A percentile compares a stretch with the other conserved stretches of the same genome.
Evolutionary conservation across 2,888 invertebrate species (phyloP).

Genomic region (Drosophila aldrichi): DNA sequence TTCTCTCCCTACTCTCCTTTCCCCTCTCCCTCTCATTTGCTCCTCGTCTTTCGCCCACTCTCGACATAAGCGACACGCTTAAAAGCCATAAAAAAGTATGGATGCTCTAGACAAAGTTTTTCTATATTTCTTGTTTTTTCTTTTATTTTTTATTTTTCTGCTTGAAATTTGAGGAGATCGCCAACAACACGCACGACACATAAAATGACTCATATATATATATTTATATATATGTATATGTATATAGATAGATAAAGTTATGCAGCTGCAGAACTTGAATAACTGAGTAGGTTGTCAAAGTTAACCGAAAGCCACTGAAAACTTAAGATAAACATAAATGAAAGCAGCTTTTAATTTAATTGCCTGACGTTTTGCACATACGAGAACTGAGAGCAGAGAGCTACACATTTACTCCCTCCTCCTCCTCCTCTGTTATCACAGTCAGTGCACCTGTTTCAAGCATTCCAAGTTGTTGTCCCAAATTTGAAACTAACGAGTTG

Average conservation of each 20-base stretch:
- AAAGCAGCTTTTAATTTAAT: slow-evolving; percentile 67
- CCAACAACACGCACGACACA: slow-evolving; percentile 45
- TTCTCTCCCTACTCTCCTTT: background rate
- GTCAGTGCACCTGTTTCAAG: slow-evolving; percentile 7
- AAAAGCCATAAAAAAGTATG: slow-evolving; percentile 72
- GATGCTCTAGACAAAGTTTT: slow-evolving; percentile 59
- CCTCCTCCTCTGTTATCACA: background rate
- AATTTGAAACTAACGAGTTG: background rate
- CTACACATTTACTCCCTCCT: too few relatives aligned
- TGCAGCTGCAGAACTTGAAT: background rate
- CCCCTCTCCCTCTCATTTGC: background rate
- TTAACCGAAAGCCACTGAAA: slow-evolving; percentile 35
- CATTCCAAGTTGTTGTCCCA: background rate
- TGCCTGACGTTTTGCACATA: slow-evolving; percentile 42
- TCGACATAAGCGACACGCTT: slow-evolving; percentile 58
- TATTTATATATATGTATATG: background rate
- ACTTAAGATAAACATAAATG: slow-evolving; percentile 63
- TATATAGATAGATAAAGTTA: slow-evolving; percentile 29
- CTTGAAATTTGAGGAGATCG: slow-evolving; percentile 38
- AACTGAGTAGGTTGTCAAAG: slow-evolving; percentile 31
- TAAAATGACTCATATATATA: slow-evolving; percentile 33
- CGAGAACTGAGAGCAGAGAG: slow-evolving; percentile 6
- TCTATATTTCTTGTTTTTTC: slow-evolving; percentile 8
- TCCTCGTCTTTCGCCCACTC: background rate
- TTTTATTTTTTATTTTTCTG: background rate